Conservation (phyloP, 2,113 vertebrate species). For the Leptobrachium ailaonicum region DNA sequence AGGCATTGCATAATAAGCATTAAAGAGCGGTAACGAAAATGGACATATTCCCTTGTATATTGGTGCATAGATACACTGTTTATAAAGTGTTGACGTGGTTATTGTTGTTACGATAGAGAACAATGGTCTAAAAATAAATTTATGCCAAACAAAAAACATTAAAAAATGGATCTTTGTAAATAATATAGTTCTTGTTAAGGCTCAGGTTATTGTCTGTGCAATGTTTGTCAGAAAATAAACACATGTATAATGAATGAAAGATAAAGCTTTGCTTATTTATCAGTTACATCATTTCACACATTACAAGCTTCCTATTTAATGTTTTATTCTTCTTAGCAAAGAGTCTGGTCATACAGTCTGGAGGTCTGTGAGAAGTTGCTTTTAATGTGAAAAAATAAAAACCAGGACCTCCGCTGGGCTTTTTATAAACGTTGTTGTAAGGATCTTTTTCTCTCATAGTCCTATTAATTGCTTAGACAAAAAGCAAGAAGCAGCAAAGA, state of each 20-base stretch:
- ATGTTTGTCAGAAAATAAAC: neutral
- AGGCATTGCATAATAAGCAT: no score
- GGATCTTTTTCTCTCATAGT: conserved; percentile 26
- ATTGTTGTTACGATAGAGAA: no score
- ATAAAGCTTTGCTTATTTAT: neutral
- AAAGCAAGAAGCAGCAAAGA: neutral
- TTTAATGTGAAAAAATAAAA: conserved; percentile 15
- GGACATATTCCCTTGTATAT: no score
- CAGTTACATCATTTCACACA: neutral
- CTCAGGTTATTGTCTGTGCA: no score
- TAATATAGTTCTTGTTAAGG: no score
- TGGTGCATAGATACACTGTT: no score
- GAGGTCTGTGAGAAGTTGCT: neutral
- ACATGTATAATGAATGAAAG: conserved; percentile 1
- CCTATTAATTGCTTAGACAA: conserved; percentile 17
- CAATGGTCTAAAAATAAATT: no score
- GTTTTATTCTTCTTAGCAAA: neutral
- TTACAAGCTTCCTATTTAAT: conserved; percentile 3
- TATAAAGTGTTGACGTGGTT: no score
- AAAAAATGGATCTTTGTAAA: no score
- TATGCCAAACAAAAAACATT: no score
- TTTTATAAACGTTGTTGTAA: neutral
- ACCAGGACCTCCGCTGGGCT: neutral
- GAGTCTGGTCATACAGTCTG: neutral
- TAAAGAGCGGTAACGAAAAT: no score